Conservation (phyloP, 2,113 vertebrate genomes). For the Gulo gulo region DNA sequence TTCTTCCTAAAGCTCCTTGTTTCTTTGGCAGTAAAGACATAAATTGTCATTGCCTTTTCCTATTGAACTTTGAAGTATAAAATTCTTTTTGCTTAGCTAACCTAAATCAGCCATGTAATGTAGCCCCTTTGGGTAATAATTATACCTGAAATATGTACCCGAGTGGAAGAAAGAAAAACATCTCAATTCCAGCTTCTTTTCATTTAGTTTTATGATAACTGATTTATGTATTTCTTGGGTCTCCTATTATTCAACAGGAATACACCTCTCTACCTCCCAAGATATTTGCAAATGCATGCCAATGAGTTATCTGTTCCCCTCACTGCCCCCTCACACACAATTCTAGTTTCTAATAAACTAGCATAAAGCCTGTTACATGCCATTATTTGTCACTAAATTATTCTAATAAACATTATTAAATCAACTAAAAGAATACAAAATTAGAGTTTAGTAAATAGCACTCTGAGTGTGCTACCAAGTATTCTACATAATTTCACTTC, state of each 20-base stretch:
- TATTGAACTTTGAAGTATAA: constrained; percentile 69
- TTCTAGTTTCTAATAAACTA: constrained; percentile 73
- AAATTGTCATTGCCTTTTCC: constrained; percentile 52
- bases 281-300: constrained; percentile 55
- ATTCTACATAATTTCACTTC: constrained; percentile 38
- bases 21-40: constrained; percentile 66
- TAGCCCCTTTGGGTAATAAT: constrained; percentile 65
- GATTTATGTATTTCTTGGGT: constrained; percentile 70
- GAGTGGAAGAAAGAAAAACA: constrained; percentile 55
- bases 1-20: constrained; percentile 70
- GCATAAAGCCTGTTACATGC: constrained; percentile 64
- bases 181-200: constrained; percentile 60
- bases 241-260: constrained; percentile 60
- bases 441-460: constrained; percentile 57
- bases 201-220: constrained; percentile 56
- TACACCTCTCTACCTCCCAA: constrained; percentile 7
- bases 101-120: constrained; percentile 68
- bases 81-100: constrained; percentile 67
- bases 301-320: constrained; percentile 41
- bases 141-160: constrained; percentile 66
- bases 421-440: constrained; percentile 73
- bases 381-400: constrained; percentile 55
- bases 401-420: constrained; percentile 73
- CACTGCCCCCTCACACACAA: background rate
- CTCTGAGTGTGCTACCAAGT: constrained; percentile 1